Evolutionary conservation across 2,113 vertebrate species (phyloP).

Genomic region (Alces alces): DNA sequence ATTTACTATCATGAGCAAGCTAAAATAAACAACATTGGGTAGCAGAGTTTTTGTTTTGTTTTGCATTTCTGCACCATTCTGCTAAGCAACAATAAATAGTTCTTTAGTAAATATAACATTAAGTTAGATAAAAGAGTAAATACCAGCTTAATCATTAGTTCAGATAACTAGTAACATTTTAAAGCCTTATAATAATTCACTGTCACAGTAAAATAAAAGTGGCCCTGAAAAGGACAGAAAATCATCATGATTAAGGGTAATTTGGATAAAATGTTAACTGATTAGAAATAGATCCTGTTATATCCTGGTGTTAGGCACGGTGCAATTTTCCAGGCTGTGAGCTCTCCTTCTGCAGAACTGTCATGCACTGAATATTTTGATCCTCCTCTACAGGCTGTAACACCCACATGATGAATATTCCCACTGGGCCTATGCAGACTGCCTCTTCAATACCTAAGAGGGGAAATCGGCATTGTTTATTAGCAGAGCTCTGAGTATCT

Average conservation of each 20-base stretch:
- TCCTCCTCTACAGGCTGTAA: background rate
- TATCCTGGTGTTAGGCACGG: background rate
- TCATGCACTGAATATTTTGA: conserved; percentile 38
- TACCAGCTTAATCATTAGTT: background rate
- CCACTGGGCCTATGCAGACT: background rate
- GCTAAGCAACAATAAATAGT: background rate
- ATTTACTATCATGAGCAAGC: background rate
- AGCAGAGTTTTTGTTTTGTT: background rate
- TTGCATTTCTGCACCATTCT: background rate
- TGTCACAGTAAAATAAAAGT: background rate
- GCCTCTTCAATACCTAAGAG: background rate
- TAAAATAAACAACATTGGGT: background rate
- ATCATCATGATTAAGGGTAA: background rate
- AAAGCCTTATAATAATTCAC: background rate
- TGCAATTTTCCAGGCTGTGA: conserved; percentile 21
- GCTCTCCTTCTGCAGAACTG: background rate
- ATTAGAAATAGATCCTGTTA: background rate
- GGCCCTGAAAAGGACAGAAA: background rate
- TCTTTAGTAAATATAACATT: background rate
- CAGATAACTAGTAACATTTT: background rate
- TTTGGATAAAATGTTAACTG: background rate
- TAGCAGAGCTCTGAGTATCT: background rate
- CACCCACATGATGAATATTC: background rate
- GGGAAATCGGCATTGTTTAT: conserved; percentile 38
- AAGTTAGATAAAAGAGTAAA: background rate